Conservation (phyloP, 2,113 vertebrate species). For the Syrrhaptes paradoxus region DNA sequence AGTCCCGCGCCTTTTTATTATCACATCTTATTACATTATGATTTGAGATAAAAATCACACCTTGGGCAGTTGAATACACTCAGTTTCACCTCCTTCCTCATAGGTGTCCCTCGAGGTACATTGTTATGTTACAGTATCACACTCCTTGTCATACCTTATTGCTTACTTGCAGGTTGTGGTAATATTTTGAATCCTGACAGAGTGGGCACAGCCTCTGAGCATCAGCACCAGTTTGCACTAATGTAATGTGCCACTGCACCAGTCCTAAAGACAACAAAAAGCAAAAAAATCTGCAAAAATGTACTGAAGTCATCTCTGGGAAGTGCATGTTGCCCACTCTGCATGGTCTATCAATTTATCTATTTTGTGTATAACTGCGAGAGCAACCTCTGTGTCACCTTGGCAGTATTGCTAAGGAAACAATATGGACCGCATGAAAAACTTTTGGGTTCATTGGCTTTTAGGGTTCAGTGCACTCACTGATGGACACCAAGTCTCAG, state of each 20-base stretch:
- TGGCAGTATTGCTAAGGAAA: rapidly evolving
- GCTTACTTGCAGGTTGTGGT: neutral
- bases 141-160: slow-evolving; percentile 14
- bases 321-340: neutral
- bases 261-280: slow-evolving; percentile 50
- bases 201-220: slow-evolving; percentile 10
- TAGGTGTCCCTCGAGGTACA: slow-evolving; percentile 32
- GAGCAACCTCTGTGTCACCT: neutral
- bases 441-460: neutral
- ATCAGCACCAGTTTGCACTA: slow-evolving; percentile 60
- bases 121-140: slow-evolving; percentile 26
- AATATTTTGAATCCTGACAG: slow-evolving; percentile 46
- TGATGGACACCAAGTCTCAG: neutral
- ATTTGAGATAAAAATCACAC: slow-evolving; percentile 61
- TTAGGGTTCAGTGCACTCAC: neutral
- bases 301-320: neutral
- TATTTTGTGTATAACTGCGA: neutral
- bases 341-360: neutral
- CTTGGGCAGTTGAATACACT: slow-evolving; percentile 50
- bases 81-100: slow-evolving; percentile 48
- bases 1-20: slow-evolving; percentile 52
- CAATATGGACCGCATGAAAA: neutral
- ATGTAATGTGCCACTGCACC: slow-evolving; percentile 53
- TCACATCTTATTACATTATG: slow-evolving; percentile 65
- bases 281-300: neutral